These are phyloP conservation scores for Sinohyriopsis cumingii DNA, from an alignment of 2,888 invertebrate genomes.

Conservation along the genomic window DNA sequence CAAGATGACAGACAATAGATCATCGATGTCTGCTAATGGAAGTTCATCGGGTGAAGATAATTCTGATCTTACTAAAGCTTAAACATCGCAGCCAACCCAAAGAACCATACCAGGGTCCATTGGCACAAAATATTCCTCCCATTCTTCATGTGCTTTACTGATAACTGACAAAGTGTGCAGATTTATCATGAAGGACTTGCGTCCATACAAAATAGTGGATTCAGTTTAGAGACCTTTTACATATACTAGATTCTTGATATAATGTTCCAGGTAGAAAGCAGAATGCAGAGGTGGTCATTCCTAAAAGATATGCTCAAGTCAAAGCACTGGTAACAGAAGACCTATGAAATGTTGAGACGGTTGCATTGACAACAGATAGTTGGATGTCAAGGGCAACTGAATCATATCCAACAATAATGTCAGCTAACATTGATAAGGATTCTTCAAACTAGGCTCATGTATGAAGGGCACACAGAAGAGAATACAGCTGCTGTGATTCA, in stretches of 20 bases:
- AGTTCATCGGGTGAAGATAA: too few species aligned
- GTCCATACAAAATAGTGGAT: constrained; percentile 10
- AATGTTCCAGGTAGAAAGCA: constrained; percentile 7
- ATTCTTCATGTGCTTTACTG: background rate
- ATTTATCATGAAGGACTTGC: constrained; percentile 10
- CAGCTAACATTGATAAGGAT: background rate
- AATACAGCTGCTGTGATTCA: too few species aligned
- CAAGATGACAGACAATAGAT: too few species aligned
- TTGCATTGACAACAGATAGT: constrained; percentile 3
- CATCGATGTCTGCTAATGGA: too few species aligned
- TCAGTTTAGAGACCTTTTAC: constrained; percentile 4
- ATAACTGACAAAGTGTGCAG: constrained; percentile 11
- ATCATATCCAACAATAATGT: background rate
- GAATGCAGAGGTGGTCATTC: constrained; percentile 10
- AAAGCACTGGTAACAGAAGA: background rate
- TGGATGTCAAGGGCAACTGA: constrained; percentile 1
- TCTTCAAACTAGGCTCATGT: background rate
- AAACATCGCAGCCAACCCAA: too few species aligned
- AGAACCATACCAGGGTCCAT: too few species aligned
- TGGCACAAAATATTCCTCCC: background rate
- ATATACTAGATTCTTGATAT: constrained; percentile 5
- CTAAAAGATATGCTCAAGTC: constrained; percentile 4
- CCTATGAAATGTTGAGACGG: background rate
- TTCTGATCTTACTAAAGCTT: too few species aligned
- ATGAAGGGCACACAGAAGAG: background rate